Base-by-base conservation (phyloP, 2,113 vertebrate genomes). In the Cheirogaleus medius region DNA sequence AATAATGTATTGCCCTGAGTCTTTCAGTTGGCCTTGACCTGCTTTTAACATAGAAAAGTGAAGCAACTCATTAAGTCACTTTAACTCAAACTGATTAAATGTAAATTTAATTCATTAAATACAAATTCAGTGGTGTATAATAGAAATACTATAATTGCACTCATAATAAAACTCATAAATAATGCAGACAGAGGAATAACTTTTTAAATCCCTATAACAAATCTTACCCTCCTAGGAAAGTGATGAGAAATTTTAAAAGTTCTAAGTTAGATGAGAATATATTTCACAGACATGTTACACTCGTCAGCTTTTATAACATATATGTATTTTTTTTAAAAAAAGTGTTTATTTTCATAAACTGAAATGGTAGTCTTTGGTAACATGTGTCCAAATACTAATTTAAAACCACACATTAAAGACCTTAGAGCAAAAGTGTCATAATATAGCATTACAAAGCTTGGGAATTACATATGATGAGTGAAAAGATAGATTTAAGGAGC, bases 141-240 rank as follows among this genome's bases (percentile, higher is more conserved):
- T 34, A 95, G 88, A 81, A 97, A 93, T 86, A 82, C 47, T 90
- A 87, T n/a, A 91, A 74, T n/a, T 74, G 80, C 6, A 94, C 37
- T 95, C 87, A 86, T 89, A 95, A 89, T 29, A 91, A 95, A 93
- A 96, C 34, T 91, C 60, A 97, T 93, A 96, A 93, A 95, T 97
- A 91, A 96, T 93, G 54, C 37, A 91, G 63, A 52, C 37, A 29
- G 74, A 69, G 15, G 6, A 83, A 63, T 91, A 87, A 71, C 47
- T 73, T 85, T 39, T 0, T 58, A 95, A 91, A 34, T 95, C 60
- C 68, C 18, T 49, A 66, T 12, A 69, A 60, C 44, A 91, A 93
- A 93, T 49, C 34, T 89, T 91, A 89, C n/a, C 89, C 69, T 92
- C 32, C 23, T 27, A 68, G 58, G 68, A 92, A 81, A 85, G 37